Conservation (phyloP, 2,797 vertebrate species). For the Enteromius trimaculatus region DNA sequence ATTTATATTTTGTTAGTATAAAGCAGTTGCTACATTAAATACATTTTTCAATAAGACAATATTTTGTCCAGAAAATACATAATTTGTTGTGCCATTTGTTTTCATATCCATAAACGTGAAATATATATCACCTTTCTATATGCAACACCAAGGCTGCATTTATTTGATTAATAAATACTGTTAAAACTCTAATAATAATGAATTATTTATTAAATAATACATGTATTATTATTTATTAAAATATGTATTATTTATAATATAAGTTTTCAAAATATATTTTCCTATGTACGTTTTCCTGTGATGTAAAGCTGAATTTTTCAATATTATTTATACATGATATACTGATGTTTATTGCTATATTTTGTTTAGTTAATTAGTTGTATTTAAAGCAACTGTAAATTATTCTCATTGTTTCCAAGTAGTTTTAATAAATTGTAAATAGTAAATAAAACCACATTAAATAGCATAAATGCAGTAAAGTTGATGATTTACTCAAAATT, state of each 20-base stretch:
- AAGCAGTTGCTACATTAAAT: too few relatives aligned
- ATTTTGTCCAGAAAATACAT: too few relatives aligned
- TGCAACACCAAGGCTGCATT: too few relatives aligned
- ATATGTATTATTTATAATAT: not conserved
- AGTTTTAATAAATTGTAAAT: not conserved
- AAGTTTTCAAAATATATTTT: not conserved
- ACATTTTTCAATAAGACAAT: too few relatives aligned
- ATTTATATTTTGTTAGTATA: too few relatives aligned
- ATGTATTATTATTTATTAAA: not conserved
- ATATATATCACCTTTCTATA: too few relatives aligned
- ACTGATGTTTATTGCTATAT: not conserved
- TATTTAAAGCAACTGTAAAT: not conserved
- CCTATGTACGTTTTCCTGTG: not conserved
- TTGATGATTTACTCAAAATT: too few relatives aligned
- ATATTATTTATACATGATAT: not conserved
- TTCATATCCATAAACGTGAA: not conserved
- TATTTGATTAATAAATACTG: too few relatives aligned
- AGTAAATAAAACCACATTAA: not conserved
- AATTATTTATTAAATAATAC: too few relatives aligned
- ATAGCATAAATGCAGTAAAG: not conserved
- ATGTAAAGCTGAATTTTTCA: not conserved
- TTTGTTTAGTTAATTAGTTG: not conserved
- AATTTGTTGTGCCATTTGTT: too few relatives aligned
- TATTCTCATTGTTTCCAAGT: not conserved
- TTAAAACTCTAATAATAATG: too few relatives aligned